A percentile compares a stretch with the other conserved stretches of the same genome.
These are phyloP conservation scores for Ichneumoninae sp. DNA, from an alignment of 2,888 invertebrate genomes.

Conservation along the genomic window DNA sequence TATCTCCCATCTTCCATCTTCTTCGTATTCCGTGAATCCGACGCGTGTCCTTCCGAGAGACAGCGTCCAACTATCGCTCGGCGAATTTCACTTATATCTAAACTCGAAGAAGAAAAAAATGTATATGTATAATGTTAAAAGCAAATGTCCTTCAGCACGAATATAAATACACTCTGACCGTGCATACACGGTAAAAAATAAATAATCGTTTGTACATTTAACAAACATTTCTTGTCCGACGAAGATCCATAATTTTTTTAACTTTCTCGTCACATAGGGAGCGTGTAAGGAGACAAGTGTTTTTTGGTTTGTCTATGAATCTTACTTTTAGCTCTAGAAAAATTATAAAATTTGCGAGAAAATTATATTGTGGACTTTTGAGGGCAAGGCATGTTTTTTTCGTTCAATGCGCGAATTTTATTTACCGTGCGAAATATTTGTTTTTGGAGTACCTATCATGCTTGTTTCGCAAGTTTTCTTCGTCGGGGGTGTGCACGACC, in stretches of 20 bases:
- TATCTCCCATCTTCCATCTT: constrained; percentile 34
- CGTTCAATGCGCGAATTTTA: no score
- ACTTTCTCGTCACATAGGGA: not conserved
- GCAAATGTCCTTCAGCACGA: not conserved
- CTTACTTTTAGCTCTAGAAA: not conserved
- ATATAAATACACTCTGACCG: not conserved
- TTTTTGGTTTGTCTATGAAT: not conserved
- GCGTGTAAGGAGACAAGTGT: not conserved
- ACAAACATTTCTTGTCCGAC: not conserved
- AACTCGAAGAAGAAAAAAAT: not conserved
- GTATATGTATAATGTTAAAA: not conserved
- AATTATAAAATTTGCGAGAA: not conserved
- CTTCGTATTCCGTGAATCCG: constrained; percentile 41
- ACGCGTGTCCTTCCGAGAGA: constrained; percentile 48
- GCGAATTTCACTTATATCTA: constrained; percentile 18
- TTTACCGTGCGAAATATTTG: not conserved
- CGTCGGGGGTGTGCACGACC: not conserved
- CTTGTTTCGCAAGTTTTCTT: not conserved
- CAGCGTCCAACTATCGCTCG: constrained; percentile 1
- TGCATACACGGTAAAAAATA: not conserved
- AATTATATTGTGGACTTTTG: not conserved
- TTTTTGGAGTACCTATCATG: not conserved
- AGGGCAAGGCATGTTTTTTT: not conserved
- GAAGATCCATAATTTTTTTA: no score
- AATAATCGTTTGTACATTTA: not conserved